Evolutionary conservation across 1,140 invertebrate species (phyloP).

Genomic region (Zaprionus vittiger): DNA sequence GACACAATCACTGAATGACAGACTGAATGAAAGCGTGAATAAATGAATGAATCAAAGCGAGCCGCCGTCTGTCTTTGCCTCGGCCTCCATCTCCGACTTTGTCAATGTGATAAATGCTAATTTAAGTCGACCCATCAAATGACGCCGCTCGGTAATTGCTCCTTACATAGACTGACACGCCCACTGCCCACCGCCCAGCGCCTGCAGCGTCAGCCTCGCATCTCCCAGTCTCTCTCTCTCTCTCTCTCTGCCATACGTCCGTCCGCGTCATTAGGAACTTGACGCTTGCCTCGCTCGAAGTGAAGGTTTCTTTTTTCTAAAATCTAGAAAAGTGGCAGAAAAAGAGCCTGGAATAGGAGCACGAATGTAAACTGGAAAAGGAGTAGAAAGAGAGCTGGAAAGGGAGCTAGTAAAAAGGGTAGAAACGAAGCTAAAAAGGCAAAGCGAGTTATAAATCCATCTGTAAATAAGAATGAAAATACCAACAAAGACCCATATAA

Average conservation of each 20-base stretch:
- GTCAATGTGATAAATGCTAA: slow-evolving; percentile 78
- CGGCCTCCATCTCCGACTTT: slow-evolving; percentile 31
- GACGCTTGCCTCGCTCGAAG: neutral
- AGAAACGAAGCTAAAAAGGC: neutral
- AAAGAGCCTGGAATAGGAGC: neutral
- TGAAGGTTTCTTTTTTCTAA: slow-evolving; percentile 8
- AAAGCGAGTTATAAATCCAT: no score
- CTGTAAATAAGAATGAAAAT: neutral
- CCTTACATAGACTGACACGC: slow-evolving; percentile 8
- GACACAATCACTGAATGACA: slow-evolving; percentile 27
- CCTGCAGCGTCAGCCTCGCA: neutral
- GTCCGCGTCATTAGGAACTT: slow-evolving; percentile 20
- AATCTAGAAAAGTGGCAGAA: neutral
- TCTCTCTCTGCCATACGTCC: neutral
- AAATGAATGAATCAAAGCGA: slow-evolving; percentile 28
- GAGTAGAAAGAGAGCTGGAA: neutral
- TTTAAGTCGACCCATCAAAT: slow-evolving; percentile 72
- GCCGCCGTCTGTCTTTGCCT: neutral
- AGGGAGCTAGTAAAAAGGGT: neutral
- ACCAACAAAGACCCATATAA: no score
- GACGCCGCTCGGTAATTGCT: slow-evolving; percentile 37
- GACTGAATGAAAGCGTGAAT: slow-evolving; percentile 31
- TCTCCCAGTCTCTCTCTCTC: neutral
- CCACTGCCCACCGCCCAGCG: neutral
- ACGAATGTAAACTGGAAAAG: neutral